A percentile compares a stretch with the other conserved stretches of the same genome.
These are phyloP conservation scores for Myotis myotis DNA, from an alignment of 2,797 vertebrate genomes.

Conservation along the genomic window DNA sequence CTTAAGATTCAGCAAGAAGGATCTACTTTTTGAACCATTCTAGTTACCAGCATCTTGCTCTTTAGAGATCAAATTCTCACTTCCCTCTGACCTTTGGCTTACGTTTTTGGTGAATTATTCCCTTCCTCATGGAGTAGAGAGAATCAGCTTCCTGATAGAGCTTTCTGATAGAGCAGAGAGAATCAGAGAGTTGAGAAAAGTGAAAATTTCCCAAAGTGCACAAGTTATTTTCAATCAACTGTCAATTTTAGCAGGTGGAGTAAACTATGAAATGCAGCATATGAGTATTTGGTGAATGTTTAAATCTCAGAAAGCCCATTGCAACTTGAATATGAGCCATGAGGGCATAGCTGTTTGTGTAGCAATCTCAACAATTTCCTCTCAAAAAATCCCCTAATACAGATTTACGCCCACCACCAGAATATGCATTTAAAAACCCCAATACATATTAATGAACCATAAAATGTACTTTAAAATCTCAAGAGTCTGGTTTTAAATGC, in stretches of 20 bases:
- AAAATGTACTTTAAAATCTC: constrained; percentile 58
- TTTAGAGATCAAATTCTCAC: constrained; percentile 34
- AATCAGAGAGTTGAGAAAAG: constrained; percentile 38
- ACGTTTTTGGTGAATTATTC: constrained; percentile 26
- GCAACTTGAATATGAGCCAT: constrained; percentile 32
- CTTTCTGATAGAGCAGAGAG: constrained; percentile 28
- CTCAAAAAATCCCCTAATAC: not conserved
- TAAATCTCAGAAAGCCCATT: constrained; percentile 40
- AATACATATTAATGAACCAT: constrained; percentile 53
- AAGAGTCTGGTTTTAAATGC: constrained; percentile 48
- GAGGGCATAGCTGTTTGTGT: constrained; percentile 30
- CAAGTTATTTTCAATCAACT: constrained; percentile 67
- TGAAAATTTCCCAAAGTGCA: constrained; percentile 40
- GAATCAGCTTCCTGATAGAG: not conserved
- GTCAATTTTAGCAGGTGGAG: constrained; percentile 75
- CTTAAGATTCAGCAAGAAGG: not conserved
- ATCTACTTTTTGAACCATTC: constrained; percentile 15
- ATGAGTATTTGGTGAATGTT: constrained; percentile 35
- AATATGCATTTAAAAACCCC: constrained; percentile 49
- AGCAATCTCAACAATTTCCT: constrained; percentile 19
- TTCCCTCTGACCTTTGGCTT: not conserved
- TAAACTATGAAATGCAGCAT: constrained; percentile 70
- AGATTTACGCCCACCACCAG: constrained; percentile 39
- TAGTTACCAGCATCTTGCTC: not conserved
- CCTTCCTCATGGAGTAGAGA: not conserved